These are phyloP conservation scores for Indicator indicator DNA, from an alignment of 2,113 vertebrate species.

Conservation along the genomic window DNA sequence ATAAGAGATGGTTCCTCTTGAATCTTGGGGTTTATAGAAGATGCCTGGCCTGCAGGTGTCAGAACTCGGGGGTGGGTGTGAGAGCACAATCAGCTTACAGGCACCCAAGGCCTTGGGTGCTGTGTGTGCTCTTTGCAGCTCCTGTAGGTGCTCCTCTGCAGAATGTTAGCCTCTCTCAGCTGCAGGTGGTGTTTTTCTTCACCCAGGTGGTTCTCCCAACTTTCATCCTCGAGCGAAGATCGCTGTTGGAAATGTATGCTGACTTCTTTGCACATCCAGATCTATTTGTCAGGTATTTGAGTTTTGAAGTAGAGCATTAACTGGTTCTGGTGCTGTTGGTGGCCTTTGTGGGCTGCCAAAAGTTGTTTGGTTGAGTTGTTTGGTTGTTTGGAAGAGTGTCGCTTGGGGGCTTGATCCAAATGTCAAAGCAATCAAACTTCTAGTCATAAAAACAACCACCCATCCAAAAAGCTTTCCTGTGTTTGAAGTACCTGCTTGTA, in stretches of 20 bases:
- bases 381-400: not conserved
- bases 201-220: conserved; percentile 95
- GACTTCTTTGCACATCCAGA: conserved; percentile 99
- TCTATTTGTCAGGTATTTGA: conserved; percentile 94
- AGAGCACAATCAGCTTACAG: not conserved
- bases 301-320: not conserved
- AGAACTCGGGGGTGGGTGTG: not conserved
- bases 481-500: not conserved
- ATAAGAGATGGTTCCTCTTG: not conserved
- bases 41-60: not conserved
- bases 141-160: not conserved
- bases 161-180: not conserved
- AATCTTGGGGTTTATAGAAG: not conserved
- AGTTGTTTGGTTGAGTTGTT: not conserved
- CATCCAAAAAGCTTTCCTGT: not conserved
- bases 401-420: not conserved
- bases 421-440: not conserved
- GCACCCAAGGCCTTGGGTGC: accelerated
- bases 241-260: conserved; percentile 98
- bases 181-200: not conserved
- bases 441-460: not conserved
- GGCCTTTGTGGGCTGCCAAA: not conserved
- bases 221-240: conserved; percentile 96
- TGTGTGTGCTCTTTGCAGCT: not conserved
- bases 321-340: not conserved